phyloP scores from a whole-genome alignment of 2,113 vertebrate genomes.

The zebrafish (Danio rerio) region DNA sequence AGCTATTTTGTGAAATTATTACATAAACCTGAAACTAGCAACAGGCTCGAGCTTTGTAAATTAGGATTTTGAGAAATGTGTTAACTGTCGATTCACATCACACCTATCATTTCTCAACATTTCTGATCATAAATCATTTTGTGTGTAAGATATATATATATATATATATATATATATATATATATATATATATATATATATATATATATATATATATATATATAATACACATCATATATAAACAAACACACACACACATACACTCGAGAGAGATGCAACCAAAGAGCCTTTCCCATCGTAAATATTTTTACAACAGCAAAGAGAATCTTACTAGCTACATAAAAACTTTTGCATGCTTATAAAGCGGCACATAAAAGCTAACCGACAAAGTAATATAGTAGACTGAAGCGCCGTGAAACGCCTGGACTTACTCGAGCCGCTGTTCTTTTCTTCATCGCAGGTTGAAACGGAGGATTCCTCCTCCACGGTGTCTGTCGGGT shows the following conservation, averaged over 20 bases:
- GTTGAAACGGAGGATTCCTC: conserved; percentile 87
- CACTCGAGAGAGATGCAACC: too few relatives aligned
- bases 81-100: neutral
- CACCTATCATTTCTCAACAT: neutral
- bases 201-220: neutral
- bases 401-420: conserved; percentile 70
- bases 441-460: conserved; percentile 87
- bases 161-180: conserved; percentile 8
- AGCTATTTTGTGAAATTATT: neutral
- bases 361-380: conserved; percentile 92
- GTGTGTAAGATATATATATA: neutral
- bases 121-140: too few relatives aligned
- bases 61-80: neutral
- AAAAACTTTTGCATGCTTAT: conserved; percentile 98
- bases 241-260: too few relatives aligned
- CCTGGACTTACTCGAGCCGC: conserved; percentile 86
- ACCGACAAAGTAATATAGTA: conserved; percentile 81
- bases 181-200: neutral
- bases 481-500: conserved; percentile 75
- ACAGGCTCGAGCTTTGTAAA: neutral
- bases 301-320: conserved; percentile 95
- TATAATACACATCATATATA: too few relatives aligned
- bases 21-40: neutral
- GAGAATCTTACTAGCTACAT: conserved; percentile 96
- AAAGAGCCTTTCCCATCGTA: conserved; percentile 93